Evolutionary conservation across 92 coral and sea anemone genomes (phyloP).

Genomic region (Actinernus sp.): DNA sequence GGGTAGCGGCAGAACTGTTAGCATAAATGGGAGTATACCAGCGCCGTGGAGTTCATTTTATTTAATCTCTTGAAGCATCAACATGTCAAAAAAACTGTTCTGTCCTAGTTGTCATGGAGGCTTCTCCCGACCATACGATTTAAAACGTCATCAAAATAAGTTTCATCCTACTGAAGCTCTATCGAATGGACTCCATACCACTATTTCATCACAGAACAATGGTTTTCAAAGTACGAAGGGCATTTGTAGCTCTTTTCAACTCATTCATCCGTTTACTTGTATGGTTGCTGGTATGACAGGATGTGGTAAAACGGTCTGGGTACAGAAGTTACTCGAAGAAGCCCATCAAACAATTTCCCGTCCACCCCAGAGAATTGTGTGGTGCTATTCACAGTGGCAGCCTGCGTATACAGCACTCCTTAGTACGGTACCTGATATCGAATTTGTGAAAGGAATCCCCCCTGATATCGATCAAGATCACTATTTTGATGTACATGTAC

Average conservation of each 20-base stretch:
- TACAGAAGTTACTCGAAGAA: conserved; percentile 36
- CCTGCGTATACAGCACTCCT: conserved; percentile 38
- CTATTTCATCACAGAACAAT: too few relatives aligned
- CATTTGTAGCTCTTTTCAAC: neutral
- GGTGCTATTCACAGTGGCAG: conserved; percentile 50
- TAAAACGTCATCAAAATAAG: too few relatives aligned
- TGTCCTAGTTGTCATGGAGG: too few relatives aligned
- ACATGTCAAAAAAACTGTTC: too few relatives aligned
- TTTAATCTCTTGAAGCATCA: too few relatives aligned
- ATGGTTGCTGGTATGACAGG: conserved; percentile 45
- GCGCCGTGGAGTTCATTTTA: too few relatives aligned
- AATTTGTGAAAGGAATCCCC: conserved; percentile 41
- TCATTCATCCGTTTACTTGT: conserved; percentile 1
- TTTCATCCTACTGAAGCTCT: too few relatives aligned
- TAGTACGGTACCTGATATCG: conserved; percentile 23
- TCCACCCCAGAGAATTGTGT: conserved; percentile 29
- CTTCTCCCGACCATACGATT: too few relatives aligned
- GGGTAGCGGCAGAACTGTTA: too few relatives aligned
- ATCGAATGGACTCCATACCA: too few relatives aligned
- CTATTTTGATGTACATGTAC: neutral
- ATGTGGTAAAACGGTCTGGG: conserved; percentile 49
- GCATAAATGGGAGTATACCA: too few relatives aligned
- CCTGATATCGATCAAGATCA: conserved; percentile 34
- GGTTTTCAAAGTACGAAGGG: neutral
- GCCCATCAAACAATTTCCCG: conserved; percentile 28